Percentiles rank a stretch among this genome's conserved stretches.
These are phyloP conservation scores for Phoenicopterus ruber DNA, from an alignment of 2,113 vertebrate species.

Conservation along the genomic window DNA sequence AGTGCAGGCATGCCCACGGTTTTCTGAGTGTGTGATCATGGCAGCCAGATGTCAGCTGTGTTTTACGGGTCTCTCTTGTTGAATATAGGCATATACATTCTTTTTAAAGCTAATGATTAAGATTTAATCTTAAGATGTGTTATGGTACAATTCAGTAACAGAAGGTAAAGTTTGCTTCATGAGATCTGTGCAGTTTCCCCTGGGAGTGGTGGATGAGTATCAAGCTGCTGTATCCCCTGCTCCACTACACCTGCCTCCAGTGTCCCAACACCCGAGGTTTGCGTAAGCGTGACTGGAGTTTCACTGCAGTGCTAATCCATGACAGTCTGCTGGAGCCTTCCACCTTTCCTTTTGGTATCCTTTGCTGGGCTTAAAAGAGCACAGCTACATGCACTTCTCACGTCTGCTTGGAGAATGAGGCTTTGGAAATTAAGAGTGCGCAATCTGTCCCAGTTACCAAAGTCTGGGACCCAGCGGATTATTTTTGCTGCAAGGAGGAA, in stretches of 20 bases:
- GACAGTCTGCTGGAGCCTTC: neutral
- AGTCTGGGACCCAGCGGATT: neutral
- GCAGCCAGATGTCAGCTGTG: neutral
- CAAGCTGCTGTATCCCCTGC: neutral
- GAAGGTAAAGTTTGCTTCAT: neutral
- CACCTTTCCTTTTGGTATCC: neutral
- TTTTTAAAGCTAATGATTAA: neutral
- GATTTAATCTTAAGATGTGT: neutral
- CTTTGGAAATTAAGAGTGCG: neutral
- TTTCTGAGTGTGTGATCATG: neutral
- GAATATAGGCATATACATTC: neutral
- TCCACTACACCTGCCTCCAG: neutral
- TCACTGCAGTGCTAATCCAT: neutral
- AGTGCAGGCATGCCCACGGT: accelerated
- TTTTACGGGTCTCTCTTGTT: neutral
- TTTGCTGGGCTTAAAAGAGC: neutral
- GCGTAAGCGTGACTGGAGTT: neutral
- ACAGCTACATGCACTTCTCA: neutral
- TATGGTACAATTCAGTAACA: neutral
- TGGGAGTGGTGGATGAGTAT: neutral
- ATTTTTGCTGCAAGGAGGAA: neutral
- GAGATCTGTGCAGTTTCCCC: neutral
- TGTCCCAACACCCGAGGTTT: neutral
- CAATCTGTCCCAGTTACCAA: neutral
- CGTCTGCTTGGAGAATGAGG: neutral